Percentiles rank a stretch among this genome's conserved stretches.
Conservation (phyloP, 1,140 invertebrate genomes). For the Melanaphis sacchari region DNA sequence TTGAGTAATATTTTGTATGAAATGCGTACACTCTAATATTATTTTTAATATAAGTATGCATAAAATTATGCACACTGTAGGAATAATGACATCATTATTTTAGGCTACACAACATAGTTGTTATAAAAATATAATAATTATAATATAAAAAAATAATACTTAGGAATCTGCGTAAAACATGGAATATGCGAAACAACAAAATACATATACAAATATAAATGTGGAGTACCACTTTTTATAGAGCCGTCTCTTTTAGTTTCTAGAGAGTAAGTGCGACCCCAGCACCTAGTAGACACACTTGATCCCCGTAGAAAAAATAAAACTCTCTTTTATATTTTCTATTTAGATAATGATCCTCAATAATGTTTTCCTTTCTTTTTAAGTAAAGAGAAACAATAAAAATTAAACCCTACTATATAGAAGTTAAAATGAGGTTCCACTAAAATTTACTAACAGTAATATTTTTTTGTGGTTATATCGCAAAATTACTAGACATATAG, state of each 20-base stretch:
- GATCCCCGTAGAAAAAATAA: neutral
- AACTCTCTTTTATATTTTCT: neutral
- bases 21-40: neutral
- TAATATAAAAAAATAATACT: neutral
- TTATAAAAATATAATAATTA: slow-evolving; percentile 14
- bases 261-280: slow-evolving; percentile 12
- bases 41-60: neutral
- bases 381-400: neutral
- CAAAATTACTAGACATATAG: neutral
- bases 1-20: neutral
- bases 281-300: neutral
- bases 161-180: neutral
- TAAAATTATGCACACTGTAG: neutral
- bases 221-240: slow-evolving; percentile 33
- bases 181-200: neutral
- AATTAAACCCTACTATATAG: neutral
- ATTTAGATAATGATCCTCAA: neutral
- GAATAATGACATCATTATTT: slow-evolving; percentile 34
- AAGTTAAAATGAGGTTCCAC: neutral
- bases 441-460: neutral
- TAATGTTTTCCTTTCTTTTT: neutral
- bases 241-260: neutral
- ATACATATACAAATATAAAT: neutral
- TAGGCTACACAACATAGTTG: slow-evolving; percentile 26
- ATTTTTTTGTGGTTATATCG: neutral